Percentiles rank a stretch among this genome's conserved stretches.
Conservation (phyloP, 2,888 invertebrate species). For the Merodon equestris region DNA sequence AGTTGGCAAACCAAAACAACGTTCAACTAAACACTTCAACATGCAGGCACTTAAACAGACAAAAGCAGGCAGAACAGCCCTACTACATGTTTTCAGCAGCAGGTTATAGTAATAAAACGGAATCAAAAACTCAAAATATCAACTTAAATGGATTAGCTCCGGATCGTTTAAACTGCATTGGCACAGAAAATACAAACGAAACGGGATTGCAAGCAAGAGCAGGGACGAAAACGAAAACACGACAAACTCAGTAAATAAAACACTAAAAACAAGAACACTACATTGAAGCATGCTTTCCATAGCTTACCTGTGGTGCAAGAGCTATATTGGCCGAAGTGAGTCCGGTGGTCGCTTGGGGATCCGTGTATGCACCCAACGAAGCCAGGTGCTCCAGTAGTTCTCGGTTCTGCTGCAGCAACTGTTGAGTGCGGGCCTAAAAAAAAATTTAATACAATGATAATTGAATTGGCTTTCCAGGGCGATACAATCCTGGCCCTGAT, state of each 20-base stretch:
- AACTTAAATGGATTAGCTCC: not conserved
- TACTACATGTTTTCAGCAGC: not conserved
- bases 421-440: constrained; percentile 90
- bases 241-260: constrained; percentile 42
- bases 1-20: constrained; percentile 51
- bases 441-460: not conserved
- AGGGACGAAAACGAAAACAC: constrained; percentile 12
- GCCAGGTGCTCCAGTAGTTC: constrained; percentile 97
- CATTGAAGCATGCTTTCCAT: constrained; percentile 27
- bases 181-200: constrained; percentile 20
- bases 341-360: constrained; percentile 85
- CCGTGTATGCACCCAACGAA: constrained; percentile 92
- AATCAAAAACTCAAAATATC: constrained; percentile 29
- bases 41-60: constrained; percentile 56
- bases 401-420: constrained; percentile 95
- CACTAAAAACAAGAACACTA: constrained; percentile 47
- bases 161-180: not conserved
- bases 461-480: no score
- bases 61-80: constrained; percentile 10
- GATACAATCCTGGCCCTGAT: not conserved
- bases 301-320: constrained; percentile 85
- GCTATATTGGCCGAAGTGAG: constrained; percentile 80
- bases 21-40: constrained; percentile 43
- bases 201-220: constrained; percentile 17
- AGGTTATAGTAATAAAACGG: constrained; percentile 19